These are phyloP conservation scores for Antennarius maculatus DNA, from an alignment of 2,797 vertebrate species.

Conservation along the genomic window DNA sequence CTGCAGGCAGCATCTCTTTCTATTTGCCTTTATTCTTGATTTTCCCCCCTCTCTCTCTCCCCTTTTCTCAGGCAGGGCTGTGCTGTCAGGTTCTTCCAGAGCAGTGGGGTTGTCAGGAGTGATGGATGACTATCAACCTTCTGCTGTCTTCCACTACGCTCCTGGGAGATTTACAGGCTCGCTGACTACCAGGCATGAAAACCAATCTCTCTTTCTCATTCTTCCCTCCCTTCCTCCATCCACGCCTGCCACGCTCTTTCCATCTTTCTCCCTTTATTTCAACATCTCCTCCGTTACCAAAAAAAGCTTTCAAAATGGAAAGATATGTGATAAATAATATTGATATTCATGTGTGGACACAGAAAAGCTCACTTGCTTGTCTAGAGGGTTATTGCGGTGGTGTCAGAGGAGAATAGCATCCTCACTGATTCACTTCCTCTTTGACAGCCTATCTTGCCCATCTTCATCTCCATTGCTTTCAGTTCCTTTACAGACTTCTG, in stretches of 20 bases:
- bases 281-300: slow-evolving; percentile 69
- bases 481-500: slow-evolving; percentile 51
- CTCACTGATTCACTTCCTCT: slow-evolving; percentile 57
- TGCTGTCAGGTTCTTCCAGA: slow-evolving; percentile 89
- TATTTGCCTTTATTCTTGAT: slow-evolving; percentile 80
- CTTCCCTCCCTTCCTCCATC: slow-evolving; percentile 75
- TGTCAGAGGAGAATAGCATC: slow-evolving; percentile 59
- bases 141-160: slow-evolving; percentile 92
- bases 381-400: slow-evolving; percentile 68
- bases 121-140: slow-evolving; percentile 97
- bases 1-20: slow-evolving; percentile 85
- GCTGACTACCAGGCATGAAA: slow-evolving; percentile 91
- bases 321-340: slow-evolving; percentile 75
- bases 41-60: slow-evolving; percentile 53
- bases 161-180: slow-evolving; percentile 91
- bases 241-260: slow-evolving; percentile 68
- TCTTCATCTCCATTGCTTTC: slow-evolving; percentile 62
- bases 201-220: slow-evolving; percentile 87
- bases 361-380: slow-evolving; percentile 57
- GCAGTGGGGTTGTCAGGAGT: slow-evolving; percentile 93
- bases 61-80: slow-evolving; percentile 69
- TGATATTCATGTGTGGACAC: slow-evolving; percentile 64
- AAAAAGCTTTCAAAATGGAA: slow-evolving; percentile 70
- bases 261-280: slow-evolving; percentile 76
- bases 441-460: slow-evolving; percentile 68